Percentiles rank a stretch among this genome's conserved stretches.
These are phyloP conservation scores for Brachionus rotundiformis DNA, from an alignment of 1,140 invertebrate species.

Conservation along the genomic window DNA sequence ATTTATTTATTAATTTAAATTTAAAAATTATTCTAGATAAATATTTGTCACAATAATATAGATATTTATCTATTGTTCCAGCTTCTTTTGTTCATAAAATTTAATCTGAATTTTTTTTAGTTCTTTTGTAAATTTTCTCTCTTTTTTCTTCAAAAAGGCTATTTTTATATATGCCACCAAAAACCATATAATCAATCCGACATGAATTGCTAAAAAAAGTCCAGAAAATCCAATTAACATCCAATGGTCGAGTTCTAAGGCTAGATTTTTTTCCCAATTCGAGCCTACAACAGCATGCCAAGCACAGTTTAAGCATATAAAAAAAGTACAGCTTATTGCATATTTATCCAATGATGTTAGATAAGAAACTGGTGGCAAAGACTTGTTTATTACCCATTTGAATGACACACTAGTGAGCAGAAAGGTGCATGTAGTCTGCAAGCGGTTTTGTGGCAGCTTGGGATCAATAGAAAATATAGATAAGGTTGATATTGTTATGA, in stretches of 20 bases:
- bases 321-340: conserved; percentile 1
- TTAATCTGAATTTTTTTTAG: not conserved
- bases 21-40: too few species aligned
- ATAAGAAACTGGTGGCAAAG: conserved; percentile 13
- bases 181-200: not conserved
- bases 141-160: not conserved
- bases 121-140: not conserved
- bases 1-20: too few species aligned
- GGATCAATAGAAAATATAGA: conserved; percentile 10
- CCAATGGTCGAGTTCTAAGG: not conserved
- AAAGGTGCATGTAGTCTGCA: not conserved
- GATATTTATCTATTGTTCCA: too few species aligned
- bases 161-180: not conserved
- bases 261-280: not conserved
- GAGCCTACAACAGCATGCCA: conserved; percentile 13
- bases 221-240: not conserved
- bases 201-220: not conserved
- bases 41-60: too few species aligned
- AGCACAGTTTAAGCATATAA: not conserved
- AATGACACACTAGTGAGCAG: not conserved
- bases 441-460: not conserved
- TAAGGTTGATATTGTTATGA: not conserved
- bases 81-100: too few species aligned
- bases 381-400: conserved; percentile 21
- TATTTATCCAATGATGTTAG: conserved; percentile 45